Evolutionary conservation across 2,113 vertebrate genomes (phyloP).

Genomic region (Carollia perspicillata): DNA sequence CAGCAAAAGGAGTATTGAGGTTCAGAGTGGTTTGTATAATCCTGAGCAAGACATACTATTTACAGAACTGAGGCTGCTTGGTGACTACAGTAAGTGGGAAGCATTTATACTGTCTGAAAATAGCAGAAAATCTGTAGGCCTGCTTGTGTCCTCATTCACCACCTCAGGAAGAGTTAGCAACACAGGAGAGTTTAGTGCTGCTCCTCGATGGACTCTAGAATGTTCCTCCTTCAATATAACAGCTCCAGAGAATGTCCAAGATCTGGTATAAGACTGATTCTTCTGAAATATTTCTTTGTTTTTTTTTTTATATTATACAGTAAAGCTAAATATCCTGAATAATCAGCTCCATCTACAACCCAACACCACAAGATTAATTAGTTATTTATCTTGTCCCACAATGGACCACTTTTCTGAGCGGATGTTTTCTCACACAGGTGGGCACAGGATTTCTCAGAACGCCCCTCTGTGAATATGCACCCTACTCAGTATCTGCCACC

Average conservation of each 20-base stretch:
- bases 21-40: background rate
- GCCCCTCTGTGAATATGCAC: background rate
- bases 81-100: background rate
- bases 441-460: background rate
- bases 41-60: background rate
- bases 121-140: background rate
- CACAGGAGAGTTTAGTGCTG: background rate
- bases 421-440: background rate
- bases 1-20: fast-evolving
- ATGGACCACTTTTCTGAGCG: background rate
- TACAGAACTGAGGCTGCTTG: background rate
- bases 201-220: background rate
- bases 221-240: background rate
- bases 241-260: background rate
- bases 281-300: background rate
- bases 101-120: background rate
- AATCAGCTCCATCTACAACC: fast-evolving
- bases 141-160: background rate
- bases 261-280: background rate
- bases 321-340: background rate
- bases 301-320: background rate
- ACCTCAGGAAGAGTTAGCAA: background rate
- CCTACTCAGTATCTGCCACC: fast-evolving
- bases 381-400: background rate
- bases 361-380: background rate